Conservation (phyloP, 2,888 invertebrate genomes). For the Lingula anatina region DNA sequence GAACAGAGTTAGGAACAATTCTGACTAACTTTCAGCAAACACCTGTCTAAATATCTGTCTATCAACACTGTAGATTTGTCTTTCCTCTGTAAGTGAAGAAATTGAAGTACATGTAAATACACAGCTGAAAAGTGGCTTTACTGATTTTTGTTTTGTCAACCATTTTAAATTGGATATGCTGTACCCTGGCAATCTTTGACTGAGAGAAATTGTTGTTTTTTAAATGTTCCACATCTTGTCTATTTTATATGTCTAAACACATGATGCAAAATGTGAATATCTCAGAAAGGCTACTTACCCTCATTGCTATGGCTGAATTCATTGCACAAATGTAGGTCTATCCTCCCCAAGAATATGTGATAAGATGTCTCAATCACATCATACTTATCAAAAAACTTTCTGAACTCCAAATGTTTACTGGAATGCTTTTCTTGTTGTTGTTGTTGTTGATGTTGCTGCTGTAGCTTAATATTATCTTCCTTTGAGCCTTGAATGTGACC, state of each 20-base stretch:
- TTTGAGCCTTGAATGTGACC: slow-evolving; percentile 15
- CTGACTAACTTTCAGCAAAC: not conserved
- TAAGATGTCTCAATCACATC: slow-evolving; percentile 98
- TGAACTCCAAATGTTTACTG: not conserved
- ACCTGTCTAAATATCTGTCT: slow-evolving; percentile 4
- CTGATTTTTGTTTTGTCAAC: too few species aligned
- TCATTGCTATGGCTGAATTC: slow-evolving; percentile 56
- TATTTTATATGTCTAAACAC: too few species aligned
- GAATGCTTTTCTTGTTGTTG: slow-evolving; percentile 15
- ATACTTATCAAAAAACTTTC: slow-evolving; percentile 72
- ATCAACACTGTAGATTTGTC: too few species aligned
- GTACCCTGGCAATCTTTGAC: too few species aligned
- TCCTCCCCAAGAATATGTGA: slow-evolving; percentile 78
- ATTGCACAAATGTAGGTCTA: slow-evolving; percentile 94
- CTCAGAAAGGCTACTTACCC: too few species aligned
- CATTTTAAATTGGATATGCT: too few species aligned
- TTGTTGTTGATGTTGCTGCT: slow-evolving; percentile 20
- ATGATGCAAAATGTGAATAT: too few species aligned
- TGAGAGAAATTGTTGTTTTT: too few species aligned
- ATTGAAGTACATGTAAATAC: too few species aligned
- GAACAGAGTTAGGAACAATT: not conserved
- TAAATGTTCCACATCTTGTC: too few species aligned
- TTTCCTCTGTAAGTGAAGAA: too few species aligned
- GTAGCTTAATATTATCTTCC: slow-evolving; percentile 13
- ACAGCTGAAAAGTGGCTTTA: too few species aligned